phyloP scores from a whole-genome alignment of 2,888 invertebrate species.

The Erynnis tages region DNA sequence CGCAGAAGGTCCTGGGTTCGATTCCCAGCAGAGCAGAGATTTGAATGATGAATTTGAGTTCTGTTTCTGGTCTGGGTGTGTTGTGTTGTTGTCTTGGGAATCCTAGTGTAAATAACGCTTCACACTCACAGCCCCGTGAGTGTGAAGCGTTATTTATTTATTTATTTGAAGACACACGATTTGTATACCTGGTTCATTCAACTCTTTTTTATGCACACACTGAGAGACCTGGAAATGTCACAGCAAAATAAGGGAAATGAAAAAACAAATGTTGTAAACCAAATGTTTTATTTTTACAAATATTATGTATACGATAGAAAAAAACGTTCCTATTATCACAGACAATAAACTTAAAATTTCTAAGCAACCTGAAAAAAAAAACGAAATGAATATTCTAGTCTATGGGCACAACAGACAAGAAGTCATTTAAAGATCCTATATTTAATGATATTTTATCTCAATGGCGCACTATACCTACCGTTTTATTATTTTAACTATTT shows the following conservation, averaged over 20 bases:
- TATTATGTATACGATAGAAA: slow-evolving; percentile 45
- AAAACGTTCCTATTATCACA: slow-evolving; percentile 66
- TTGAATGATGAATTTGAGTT: too few species aligned
- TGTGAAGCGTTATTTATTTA: too few species aligned
- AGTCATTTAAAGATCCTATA: neutral
- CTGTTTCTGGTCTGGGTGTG: too few species aligned
- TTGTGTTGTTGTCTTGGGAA: too few species aligned
- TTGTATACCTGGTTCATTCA: too few species aligned
- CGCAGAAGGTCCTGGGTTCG: too few species aligned
- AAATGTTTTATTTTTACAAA: slow-evolving; percentile 47
- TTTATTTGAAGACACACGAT: too few species aligned
- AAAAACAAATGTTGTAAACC: slow-evolving; percentile 41
- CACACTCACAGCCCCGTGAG: too few species aligned
- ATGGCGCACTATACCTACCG: slow-evolving; percentile 1
- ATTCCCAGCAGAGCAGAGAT: too few species aligned
- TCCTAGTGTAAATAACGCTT: too few species aligned
- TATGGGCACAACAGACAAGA: neutral
- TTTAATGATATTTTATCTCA: slow-evolving; percentile 1
- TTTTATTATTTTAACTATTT: neutral
- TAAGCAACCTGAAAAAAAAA: slow-evolving; percentile 44
- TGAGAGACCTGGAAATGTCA: slow-evolving; percentile 34
- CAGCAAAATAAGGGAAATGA: slow-evolving; percentile 50
- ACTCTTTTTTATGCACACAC: slow-evolving; percentile 29
- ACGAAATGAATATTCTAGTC: slow-evolving; percentile 16
- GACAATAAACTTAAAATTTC: slow-evolving; percentile 60